Percentiles rank a stretch among this genome's conserved stretches.
phyloP scores from a whole-genome alignment of 1,140 invertebrate species.

The Cotesia chilonis region DNA sequence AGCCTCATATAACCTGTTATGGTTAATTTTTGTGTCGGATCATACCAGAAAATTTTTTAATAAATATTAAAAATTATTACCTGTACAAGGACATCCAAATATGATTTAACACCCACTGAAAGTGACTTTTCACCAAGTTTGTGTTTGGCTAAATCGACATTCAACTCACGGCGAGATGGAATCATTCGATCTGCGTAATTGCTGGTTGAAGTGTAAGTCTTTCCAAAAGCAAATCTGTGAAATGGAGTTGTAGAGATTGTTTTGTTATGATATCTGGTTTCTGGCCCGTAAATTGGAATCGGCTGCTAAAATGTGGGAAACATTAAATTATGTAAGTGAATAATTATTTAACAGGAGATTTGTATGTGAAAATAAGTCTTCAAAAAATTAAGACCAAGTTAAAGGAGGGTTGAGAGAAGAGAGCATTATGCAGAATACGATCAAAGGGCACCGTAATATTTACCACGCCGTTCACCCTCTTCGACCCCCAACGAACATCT shows the following conservation, averaged over 20 bases:
- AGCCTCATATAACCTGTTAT: too few relatives aligned
- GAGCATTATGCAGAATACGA: constrained; percentile 33
- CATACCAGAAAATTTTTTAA: too few relatives aligned
- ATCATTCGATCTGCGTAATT: neutral
- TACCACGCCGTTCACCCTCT: constrained; percentile 22
- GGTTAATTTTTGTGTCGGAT: too few relatives aligned
- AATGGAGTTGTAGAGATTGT: neutral
- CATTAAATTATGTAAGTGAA: neutral
- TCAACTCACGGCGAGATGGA: neutral
- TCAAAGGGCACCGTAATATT: constrained; percentile 31
- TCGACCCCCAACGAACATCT: constrained; percentile 34
- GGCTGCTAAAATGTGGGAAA: constrained; percentile 23
- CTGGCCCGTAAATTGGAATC: constrained; percentile 7
- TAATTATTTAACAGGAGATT: constrained; percentile 38
- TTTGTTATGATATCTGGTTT: neutral
- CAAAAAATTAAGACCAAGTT: constrained; percentile 11
- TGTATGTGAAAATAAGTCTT: constrained; percentile 25
- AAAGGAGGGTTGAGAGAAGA: constrained; percentile 15
- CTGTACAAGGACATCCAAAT: neutral
- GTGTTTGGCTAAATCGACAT: neutral
- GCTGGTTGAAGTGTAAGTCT: neutral
- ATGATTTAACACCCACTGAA: neutral
- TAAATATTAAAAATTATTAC: neutral
- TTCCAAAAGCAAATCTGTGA: neutral
- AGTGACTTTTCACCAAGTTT: neutral